A percentile compares a stretch with the other conserved stretches of the same genome.
Evolutionary conservation across 2,888 invertebrate species (phyloP).

Genomic region (Lamproptera curius): DNA sequence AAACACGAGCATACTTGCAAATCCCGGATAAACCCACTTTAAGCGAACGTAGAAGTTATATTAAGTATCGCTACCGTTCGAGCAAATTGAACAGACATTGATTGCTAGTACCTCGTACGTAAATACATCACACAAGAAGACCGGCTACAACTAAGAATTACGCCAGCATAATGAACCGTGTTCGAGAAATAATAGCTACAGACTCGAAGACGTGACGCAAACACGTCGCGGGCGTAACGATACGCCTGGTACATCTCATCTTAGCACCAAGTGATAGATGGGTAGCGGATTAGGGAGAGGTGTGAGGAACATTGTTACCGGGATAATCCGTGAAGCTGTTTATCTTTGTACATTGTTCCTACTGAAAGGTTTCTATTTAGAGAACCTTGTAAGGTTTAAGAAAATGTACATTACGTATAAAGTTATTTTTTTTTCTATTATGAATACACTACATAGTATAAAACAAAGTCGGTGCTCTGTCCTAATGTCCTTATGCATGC

Average conservation of each 20-base stretch:
- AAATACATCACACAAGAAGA: constrained; percentile 24
- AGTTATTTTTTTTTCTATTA: too few species aligned
- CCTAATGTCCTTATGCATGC: too few species aligned
- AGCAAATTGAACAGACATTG: constrained; percentile 15
- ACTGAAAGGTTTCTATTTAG: too few species aligned
- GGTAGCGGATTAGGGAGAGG: constrained; percentile 9
- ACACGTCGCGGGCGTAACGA: constrained; percentile 46
- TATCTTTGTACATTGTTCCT: too few species aligned
- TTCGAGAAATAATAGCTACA: constrained; percentile 40
- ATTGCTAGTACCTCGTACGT: constrained; percentile 13
- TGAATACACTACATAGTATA: too few species aligned
- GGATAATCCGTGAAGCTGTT: not conserved
- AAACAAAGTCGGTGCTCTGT: too few species aligned
- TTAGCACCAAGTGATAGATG: constrained; percentile 16
- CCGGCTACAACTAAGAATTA: constrained; percentile 28
- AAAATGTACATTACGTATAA: too few species aligned
- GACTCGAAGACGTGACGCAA: constrained; percentile 39
- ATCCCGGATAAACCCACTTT: too few species aligned
- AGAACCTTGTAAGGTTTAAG: not conserved
- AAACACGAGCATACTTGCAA: too few species aligned
- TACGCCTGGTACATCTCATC: constrained; percentile 29
- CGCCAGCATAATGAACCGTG: constrained; percentile 31
- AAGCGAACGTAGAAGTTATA: too few species aligned
- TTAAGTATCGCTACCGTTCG: too few species aligned
- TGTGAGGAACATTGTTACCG: not conserved